These are phyloP conservation scores for Aix galericulata DNA, from an alignment of 2,113 vertebrate genomes.

Conservation along the genomic window DNA sequence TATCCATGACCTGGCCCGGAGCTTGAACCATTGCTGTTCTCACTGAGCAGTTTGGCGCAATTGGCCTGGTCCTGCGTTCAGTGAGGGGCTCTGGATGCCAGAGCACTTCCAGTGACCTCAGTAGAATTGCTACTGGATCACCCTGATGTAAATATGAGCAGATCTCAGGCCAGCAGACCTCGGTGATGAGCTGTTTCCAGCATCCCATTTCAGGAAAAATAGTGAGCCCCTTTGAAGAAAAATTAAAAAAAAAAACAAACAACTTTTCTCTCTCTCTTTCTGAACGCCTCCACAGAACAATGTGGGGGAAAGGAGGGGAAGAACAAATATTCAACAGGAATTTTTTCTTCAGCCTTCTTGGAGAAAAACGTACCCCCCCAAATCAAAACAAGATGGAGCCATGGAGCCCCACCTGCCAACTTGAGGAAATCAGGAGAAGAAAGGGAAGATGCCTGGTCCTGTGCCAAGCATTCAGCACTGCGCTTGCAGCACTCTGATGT, in stretches of 20 bases:
- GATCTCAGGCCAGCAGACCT: background rate
- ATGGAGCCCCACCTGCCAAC: slow-evolving; percentile 57
- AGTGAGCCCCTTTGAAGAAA: background rate
- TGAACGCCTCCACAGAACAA: background rate
- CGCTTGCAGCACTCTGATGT: slow-evolving; percentile 71
- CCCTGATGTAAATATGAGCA: background rate
- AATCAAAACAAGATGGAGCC: slow-evolving; percentile 41
- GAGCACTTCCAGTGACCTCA: background rate
- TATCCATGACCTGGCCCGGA: background rate
- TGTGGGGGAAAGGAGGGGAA: background rate
- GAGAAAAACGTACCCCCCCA: background rate
- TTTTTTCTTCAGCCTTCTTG: background rate
- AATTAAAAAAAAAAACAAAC: background rate
- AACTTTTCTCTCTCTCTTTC: accelerated
- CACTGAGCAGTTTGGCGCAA: background rate
- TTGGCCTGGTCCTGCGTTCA: accelerated
- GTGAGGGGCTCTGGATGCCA: background rate
- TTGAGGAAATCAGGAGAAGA: slow-evolving; percentile 46
- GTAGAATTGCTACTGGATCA: background rate
- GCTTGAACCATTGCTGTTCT: background rate
- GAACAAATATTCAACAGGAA: background rate
- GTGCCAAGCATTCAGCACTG: slow-evolving; percentile 47
- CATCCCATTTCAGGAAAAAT: background rate
- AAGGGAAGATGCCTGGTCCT: slow-evolving; percentile 53
- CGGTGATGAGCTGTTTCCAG: background rate